These are phyloP conservation scores for Botia almorhae DNA, from an alignment of 2,797 vertebrate species.

Conservation along the genomic window DNA sequence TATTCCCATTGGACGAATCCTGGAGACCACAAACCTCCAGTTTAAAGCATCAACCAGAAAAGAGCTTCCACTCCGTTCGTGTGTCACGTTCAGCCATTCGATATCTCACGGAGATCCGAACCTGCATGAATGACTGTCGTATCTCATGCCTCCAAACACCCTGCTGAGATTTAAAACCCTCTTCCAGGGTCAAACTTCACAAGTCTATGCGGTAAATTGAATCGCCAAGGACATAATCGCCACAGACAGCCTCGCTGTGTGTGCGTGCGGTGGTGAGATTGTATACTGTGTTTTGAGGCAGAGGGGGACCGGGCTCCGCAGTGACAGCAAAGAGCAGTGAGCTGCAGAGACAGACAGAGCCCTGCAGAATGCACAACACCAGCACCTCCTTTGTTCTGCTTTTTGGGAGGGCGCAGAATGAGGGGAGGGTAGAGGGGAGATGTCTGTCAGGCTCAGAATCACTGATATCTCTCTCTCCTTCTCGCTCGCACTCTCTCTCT, in stretches of 20 bases:
- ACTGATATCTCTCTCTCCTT: slow-evolving; percentile 36
- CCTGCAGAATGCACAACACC: slow-evolving; percentile 60
- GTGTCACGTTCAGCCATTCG: background rate
- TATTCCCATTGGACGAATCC: slow-evolving; percentile 15
- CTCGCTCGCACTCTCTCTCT: slow-evolving; percentile 38
- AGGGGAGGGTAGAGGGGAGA: slow-evolving; percentile 47
- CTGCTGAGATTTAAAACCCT: slow-evolving; percentile 25
- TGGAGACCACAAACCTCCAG: background rate
- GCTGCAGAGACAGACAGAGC: slow-evolving; percentile 58
- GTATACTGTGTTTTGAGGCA: slow-evolving; percentile 34
- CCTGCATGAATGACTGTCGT: slow-evolving; percentile 12
- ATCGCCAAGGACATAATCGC: slow-evolving; percentile 45
- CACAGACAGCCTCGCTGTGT: slow-evolving; percentile 25
- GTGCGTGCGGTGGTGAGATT: slow-evolving; percentile 17
- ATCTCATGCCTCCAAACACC: slow-evolving; percentile 5
- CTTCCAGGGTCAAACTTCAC: slow-evolving; percentile 35
- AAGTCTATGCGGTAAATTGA: slow-evolving; percentile 43
- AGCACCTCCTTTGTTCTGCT: slow-evolving; percentile 64
- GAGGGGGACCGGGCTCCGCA: slow-evolving; percentile 37
- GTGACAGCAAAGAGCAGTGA: slow-evolving; percentile 32
- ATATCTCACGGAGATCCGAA: slow-evolving; percentile 3
- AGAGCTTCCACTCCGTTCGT: background rate
- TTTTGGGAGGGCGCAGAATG: slow-evolving; percentile 53
- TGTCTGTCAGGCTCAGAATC: slow-evolving; percentile 63
- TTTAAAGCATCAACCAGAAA: background rate